phyloP scores from a whole-genome alignment of 2,113 vertebrate genomes.

The Talpa occidentalis region DNA sequence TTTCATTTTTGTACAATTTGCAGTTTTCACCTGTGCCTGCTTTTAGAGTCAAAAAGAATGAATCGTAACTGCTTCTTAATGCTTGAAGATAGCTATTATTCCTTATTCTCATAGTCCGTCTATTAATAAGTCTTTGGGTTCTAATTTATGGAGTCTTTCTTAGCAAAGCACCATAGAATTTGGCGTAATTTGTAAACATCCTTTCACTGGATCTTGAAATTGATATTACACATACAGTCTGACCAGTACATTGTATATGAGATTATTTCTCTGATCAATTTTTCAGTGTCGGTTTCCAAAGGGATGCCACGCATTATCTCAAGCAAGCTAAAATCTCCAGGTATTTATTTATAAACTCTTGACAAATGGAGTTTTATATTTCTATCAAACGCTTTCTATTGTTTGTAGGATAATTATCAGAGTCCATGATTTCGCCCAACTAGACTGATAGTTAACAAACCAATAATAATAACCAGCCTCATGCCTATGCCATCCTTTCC shows the following conservation, averaged over 20 bases:
- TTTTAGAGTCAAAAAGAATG: background rate
- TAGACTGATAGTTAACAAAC: no score
- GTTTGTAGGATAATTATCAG: background rate
- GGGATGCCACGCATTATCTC: background rate
- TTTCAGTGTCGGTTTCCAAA: background rate
- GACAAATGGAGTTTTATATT: background rate
- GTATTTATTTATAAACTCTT: background rate
- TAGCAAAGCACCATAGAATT: background rate
- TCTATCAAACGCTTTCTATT: background rate
- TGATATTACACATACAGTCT: background rate
- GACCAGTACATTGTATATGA: background rate
- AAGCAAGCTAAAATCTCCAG: conserved; percentile 4
- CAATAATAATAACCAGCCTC: no score
- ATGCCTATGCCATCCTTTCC: background rate
- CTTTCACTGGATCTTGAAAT: background rate
- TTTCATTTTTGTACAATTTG: no score
- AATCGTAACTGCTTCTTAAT: background rate
- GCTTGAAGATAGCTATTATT: background rate
- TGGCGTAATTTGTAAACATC: conserved; percentile 9
- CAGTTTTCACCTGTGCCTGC: background rate
- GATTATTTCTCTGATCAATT: background rate
- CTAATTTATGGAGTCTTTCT: background rate
- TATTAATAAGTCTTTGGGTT: background rate
- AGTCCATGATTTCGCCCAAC: background rate
- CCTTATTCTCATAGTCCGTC: background rate